phyloP scores from a whole-genome alignment of 1,140 invertebrate genomes.

The Drosophila nasuta region DNA sequence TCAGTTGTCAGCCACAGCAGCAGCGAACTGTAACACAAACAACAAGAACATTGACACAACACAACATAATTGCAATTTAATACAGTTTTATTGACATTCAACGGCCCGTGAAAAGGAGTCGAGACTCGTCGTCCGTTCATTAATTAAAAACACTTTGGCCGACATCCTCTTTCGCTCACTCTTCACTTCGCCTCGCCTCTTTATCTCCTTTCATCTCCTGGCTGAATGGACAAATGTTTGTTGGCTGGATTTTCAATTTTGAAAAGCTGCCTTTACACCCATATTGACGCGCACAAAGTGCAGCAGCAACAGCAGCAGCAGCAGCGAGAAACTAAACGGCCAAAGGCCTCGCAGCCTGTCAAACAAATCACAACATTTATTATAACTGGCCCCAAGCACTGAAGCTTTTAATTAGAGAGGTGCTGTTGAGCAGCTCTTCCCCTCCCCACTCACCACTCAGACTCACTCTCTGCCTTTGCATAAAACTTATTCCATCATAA shows the following conservation, averaged over 20 bases:
- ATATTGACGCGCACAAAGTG: slow-evolving; percentile 5
- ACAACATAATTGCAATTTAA: slow-evolving; percentile 80
- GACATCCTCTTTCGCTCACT: not conserved
- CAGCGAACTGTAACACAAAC: not conserved
- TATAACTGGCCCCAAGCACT: slow-evolving; percentile 58
- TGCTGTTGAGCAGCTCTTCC: slow-evolving; percentile 6
- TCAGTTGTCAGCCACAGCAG: slow-evolving; percentile 46
- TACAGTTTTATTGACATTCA: slow-evolving; percentile 74
- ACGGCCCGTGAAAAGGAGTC: slow-evolving; percentile 57
- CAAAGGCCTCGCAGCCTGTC: slow-evolving; percentile 49
- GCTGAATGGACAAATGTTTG: slow-evolving; percentile 1
- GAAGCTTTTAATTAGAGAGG: slow-evolving; percentile 79
- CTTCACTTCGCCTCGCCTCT: not conserved
- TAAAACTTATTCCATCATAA: slow-evolving; percentile 81
- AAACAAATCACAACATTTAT: slow-evolving; percentile 79
- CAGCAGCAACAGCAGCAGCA: not conserved
- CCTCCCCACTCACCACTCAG: not conserved
- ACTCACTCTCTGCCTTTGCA: not conserved
- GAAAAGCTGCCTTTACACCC: slow-evolving; percentile 35
- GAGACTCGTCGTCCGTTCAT: slow-evolving; percentile 54
- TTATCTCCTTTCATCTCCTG: not conserved
- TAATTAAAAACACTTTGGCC: slow-evolving; percentile 76
- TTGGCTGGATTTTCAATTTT: slow-evolving; percentile 38
- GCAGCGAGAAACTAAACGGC: slow-evolving; percentile 2
- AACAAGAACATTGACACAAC: slow-evolving; percentile 33